Base-by-base conservation (phyloP, 2,797 vertebrate genomes). In the Semotilus atromaculatus region DNA sequence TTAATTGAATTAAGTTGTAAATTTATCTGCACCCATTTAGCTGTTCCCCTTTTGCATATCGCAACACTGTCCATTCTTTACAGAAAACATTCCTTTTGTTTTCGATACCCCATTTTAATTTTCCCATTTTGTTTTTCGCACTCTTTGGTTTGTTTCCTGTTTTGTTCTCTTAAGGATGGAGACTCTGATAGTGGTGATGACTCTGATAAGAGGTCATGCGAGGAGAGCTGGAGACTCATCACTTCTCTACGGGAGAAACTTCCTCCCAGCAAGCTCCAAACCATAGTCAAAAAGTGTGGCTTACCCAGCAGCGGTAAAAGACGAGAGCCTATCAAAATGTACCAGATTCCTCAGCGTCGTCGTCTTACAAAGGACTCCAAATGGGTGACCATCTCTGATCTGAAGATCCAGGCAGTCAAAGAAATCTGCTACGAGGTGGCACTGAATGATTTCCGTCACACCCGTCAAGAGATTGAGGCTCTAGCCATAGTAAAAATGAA, bases 171-270 rank as follows among this genome's bases (percentile, higher is more conserved):
- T 93, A 99, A 99, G 98, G 98, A 99, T 89, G 98, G 98, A 94
- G 98, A 99, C 95, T 99, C 98, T 96, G 98, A 99, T 98, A 99
- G 98, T 98, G 98, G 98, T 90, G 98, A 99, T 96, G 98, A 99
- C 96, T 99, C 98, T 94, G 98, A 99, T 97, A 99, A 98, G 97
- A 96, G 98, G 92, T 99, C 98, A 92, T 99, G 98, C 88, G 98
- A 99, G 92, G 98, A 99, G 94, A 99, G 98, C 96, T 99, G 98
- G 98, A 98, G 98, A 95, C 96, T 99, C 94, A 99, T 99, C 93
- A 99, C 98, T 92, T 99, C 98, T 92, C 93, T 99, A 96, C 97
- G 98, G 94, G 98, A 99, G 96, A 99, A 99, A 94, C 97, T 99
- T 88, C 98, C 98, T 89, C 98, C 98, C 92, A 99, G 98, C 96